A percentile compares a stretch with the other conserved stretches of the same genome.
Evolutionary conservation across 2,888 invertebrate species (phyloP).

Genomic region (Baronia brevicornis): DNA sequence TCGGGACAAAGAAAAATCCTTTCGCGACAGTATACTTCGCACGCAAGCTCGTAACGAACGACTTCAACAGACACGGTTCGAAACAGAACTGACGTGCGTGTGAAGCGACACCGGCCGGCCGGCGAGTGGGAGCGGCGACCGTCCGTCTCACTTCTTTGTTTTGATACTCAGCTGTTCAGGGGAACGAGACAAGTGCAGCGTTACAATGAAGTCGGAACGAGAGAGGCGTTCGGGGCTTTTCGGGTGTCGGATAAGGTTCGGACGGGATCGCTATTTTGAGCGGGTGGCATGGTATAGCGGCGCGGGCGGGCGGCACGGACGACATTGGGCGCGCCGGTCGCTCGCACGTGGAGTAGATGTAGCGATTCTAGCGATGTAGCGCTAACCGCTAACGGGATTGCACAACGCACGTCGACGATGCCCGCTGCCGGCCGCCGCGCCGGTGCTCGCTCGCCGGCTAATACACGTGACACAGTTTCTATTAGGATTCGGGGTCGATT

Average conservation of each 20-base stretch:
- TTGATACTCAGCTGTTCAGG: slow-evolving; percentile 74
- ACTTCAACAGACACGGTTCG: slow-evolving; percentile 64
- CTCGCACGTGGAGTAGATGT: slow-evolving; percentile 58
- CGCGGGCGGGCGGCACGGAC: slow-evolving; percentile 60
- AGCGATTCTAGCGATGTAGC: slow-evolving; percentile 23
- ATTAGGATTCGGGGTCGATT: slow-evolving; percentile 75
- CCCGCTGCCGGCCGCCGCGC: slow-evolving; percentile 26
- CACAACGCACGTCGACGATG: slow-evolving; percentile 57
- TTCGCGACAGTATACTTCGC: slow-evolving; percentile 68
- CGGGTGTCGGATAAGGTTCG: slow-evolving; percentile 32
- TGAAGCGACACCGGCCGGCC: slow-evolving; percentile 69
- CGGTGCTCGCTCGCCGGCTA: slow-evolving; percentile 53
- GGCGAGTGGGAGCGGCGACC: slow-evolving; percentile 70
- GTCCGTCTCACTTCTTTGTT: slow-evolving; percentile 73
- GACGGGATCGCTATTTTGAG: slow-evolving; percentile 50
- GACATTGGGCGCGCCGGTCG: slow-evolving; percentile 68
- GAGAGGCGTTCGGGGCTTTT: slow-evolving; percentile 25
- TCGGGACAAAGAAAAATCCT: slow-evolving; percentile 72
- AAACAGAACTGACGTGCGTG: slow-evolving; percentile 67
- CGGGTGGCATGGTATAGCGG: too few relatives aligned
- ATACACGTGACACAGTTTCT: slow-evolving; percentile 74
- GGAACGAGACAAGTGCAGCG: slow-evolving; percentile 41
- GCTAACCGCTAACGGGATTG: slow-evolving; percentile 61
- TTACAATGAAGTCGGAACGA: slow-evolving; percentile 40
- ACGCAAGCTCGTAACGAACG: slow-evolving; percentile 56